Percentiles rank a stretch among this genome's conserved stretches.
Conservation (phyloP, 37 sponge, comb jelly and placozoan species). For the Oscarella lobularis region DNA sequence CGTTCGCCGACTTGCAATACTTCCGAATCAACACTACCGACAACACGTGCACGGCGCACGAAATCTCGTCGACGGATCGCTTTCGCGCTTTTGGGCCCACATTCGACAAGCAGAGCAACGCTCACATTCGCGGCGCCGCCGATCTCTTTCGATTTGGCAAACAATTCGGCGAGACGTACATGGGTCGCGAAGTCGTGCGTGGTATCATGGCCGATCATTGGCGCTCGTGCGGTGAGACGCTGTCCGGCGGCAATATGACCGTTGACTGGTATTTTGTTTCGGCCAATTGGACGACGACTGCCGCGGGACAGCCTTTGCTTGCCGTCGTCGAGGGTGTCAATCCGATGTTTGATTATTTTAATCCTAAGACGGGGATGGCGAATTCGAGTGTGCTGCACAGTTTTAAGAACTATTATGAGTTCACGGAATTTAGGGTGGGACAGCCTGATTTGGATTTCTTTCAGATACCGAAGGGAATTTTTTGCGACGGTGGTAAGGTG, state of each 20-base stretch:
- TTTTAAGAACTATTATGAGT: neutral
- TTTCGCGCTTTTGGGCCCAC: neutral
- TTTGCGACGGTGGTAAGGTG: neutral
- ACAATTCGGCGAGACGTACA: neutral
- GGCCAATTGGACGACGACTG: neutral
- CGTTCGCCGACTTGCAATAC: neutral
- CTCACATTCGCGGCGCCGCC: neutral
- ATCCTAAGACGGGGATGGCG: neutral
- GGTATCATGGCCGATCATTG: neutral
- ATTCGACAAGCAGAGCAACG: conserved; percentile 1
- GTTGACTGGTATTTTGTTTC: neutral
- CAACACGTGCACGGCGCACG: conserved; percentile 1
- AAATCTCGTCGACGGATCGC: neutral
- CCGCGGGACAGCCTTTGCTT: neutral
- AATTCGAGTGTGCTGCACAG: neutral
- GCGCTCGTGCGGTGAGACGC: too few species aligned
- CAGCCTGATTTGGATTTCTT: neutral
- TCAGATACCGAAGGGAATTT: neutral
- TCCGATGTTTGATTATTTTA: neutral
- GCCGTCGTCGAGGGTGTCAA: neutral
- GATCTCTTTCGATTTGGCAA: neutral
- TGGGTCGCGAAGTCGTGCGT: neutral
- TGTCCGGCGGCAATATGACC: too few species aligned
- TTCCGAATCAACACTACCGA: neutral
- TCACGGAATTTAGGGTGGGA: neutral